A percentile compares a stretch with the other conserved stretches of the same genome.
phyloP scores from a whole-genome alignment of 2,888 invertebrate species.

The Sinodicranocentrus sp. region DNA sequence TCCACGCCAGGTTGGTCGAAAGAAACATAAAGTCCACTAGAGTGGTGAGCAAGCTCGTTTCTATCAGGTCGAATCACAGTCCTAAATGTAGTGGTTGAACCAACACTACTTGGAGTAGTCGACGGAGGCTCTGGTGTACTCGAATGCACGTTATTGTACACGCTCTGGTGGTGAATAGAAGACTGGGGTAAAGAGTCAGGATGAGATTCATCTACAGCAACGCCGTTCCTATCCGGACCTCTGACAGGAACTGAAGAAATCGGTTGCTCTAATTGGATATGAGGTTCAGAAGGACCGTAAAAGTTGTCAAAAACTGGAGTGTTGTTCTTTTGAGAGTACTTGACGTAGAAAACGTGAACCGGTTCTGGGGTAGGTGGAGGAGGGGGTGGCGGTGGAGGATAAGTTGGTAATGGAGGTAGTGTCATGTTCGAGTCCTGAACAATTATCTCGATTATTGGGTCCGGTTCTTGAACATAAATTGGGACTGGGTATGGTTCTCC shows the following conservation, averaged over 20 bases:
- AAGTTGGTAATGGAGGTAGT: conserved; percentile 82
- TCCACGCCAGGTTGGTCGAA: conserved; percentile 71
- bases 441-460: conserved; percentile 94
- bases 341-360: conserved; percentile 93
- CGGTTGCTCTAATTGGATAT: conserved; percentile 74
- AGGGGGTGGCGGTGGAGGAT: conserved; percentile 80
- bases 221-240: conserved; percentile 64
- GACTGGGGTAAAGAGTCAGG: conserved; percentile 22
- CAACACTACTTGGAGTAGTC: conserved; percentile 12
- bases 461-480: conserved; percentile 78
- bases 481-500: conserved; percentile 44
- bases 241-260: conserved; percentile 72
- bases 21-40: conserved; percentile 68
- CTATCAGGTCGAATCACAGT: conserved; percentile 93
- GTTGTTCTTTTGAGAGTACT: conserved; percentile 87
- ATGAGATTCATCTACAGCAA: conserved; percentile 8
- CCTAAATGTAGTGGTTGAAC: conserved; percentile 79
- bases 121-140: conserved; percentile 37
- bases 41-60: conserved; percentile 79
- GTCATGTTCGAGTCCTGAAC: conserved; percentile 93
- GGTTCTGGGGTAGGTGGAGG: conserved; percentile 86
- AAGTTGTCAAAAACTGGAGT: conserved; percentile 79
- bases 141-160: conserved; percentile 22
- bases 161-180: conserved; percentile 43
- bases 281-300: conserved; percentile 62